Percentiles rank a stretch among this genome's conserved stretches.
Evolutionary conservation across 1,140 invertebrate species (phyloP).

Genomic region (Nasonia longicornis): DNA sequence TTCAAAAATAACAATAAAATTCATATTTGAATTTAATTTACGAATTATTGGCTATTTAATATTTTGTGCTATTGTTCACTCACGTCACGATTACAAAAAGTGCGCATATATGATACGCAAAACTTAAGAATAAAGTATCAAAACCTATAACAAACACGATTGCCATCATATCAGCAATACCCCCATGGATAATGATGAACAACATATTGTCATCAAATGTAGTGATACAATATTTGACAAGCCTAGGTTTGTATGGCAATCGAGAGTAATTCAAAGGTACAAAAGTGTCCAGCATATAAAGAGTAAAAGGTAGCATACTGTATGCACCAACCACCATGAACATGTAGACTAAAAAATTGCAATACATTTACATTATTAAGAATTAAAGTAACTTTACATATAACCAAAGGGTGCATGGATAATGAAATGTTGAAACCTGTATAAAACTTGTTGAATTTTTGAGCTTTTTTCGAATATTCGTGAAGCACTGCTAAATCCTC

Average conservation of each 20-base stretch:
- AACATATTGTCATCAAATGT: conserved; percentile 18
- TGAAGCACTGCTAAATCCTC: conserved; percentile 18
- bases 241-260: conserved; percentile 19
- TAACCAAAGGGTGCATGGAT: neutral
- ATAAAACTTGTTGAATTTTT: conserved; percentile 25
- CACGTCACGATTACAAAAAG: conserved; percentile 34
- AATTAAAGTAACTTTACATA: neutral
- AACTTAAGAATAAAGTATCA: conserved; percentile 24
- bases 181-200: conserved; percentile 27
- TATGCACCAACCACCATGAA: conserved; percentile 1
- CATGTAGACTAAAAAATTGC: conserved; percentile 17
- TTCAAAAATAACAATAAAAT: neutral
- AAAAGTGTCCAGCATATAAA: conserved; percentile 23
- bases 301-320: conserved; percentile 32
- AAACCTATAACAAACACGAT: conserved; percentile 35
- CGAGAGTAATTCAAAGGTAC: conserved; percentile 26
- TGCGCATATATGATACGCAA: conserved; percentile 20
- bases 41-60: neutral
- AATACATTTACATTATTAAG: neutral
- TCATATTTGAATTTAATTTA: neutral
- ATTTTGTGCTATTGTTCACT: neutral
- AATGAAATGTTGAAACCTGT: neutral
- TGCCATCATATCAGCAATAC: neutral
- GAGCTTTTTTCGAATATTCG: conserved; percentile 6
- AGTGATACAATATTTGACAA: neutral